Conservation (phyloP, 2,888 invertebrate genomes). For the Asteroscopus sphinx region DNA sequence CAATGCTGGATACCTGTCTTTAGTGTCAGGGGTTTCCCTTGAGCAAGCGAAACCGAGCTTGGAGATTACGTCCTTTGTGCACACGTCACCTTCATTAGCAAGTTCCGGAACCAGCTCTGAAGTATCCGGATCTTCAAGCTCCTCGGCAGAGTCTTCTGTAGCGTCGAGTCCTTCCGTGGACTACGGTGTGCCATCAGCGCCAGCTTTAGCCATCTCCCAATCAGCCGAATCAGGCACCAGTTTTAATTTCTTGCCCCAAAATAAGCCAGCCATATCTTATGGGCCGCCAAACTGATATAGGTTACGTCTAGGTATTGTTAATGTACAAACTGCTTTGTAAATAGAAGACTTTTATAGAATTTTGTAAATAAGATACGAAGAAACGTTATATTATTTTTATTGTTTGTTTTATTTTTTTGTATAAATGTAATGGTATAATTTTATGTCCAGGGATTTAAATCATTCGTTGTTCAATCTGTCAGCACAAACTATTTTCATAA, state of each 20-base stretch:
- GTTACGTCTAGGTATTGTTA: conserved; percentile 35
- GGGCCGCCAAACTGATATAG: conserved; percentile 75
- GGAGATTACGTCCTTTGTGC: conserved; percentile 83
- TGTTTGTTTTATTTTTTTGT: conserved; percentile 45
- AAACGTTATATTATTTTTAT: conserved; percentile 39
- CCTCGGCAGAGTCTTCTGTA: conserved; percentile 57
- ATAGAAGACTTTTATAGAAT: conserved; percentile 55
- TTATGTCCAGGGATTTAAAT: conserved; percentile 3
- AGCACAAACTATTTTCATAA: conserved; percentile 73
- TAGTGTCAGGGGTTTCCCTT: conserved; percentile 82
- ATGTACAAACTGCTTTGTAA: conserved; percentile 59
- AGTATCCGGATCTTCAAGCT: conserved; percentile 49
- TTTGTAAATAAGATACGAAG: conserved; percentile 65
- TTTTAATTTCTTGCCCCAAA: conserved; percentile 76
- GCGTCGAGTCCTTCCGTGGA: conserved; percentile 57
- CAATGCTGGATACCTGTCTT: conserved; percentile 78
- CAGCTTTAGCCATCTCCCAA: conserved; percentile 29
- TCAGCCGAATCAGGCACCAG: conserved; percentile 53
- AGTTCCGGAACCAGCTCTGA: conserved; percentile 43
- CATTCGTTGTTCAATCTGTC: conserved; percentile 62
- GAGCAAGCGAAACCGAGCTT: conserved; percentile 82
- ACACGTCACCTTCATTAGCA: conserved; percentile 70
- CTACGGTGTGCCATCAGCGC: conserved; percentile 69
- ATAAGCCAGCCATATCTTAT: conserved; percentile 75
- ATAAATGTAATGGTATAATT: conserved; percentile 1